phyloP scores from a whole-genome alignment of 2,113 vertebrate genomes.

The Crotophaga sulcirostris region DNA sequence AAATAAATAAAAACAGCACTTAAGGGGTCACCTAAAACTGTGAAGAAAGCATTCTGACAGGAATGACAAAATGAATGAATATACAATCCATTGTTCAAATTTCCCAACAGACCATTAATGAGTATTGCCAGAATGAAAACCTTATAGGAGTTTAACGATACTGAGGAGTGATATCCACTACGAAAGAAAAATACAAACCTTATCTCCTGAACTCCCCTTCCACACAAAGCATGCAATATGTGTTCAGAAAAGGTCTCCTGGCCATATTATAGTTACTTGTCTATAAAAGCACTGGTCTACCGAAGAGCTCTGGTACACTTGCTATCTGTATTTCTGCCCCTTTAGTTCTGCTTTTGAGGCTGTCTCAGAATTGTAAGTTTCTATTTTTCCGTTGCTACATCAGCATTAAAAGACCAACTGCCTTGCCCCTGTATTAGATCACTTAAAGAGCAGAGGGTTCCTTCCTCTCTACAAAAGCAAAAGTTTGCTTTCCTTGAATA shows the following conservation, averaged over 20 bases:
- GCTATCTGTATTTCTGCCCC: neutral
- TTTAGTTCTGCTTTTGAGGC: neutral
- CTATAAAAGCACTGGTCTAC: neutral
- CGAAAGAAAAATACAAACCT: neutral
- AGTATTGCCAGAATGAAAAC: neutral
- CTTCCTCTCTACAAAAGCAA: neutral
- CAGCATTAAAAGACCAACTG: neutral
- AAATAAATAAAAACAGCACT: neutral
- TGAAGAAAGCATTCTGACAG: neutral
- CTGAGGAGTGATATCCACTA: neutral
- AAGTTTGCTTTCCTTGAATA: neutral
- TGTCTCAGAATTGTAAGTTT: neutral
- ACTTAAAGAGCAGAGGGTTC: neutral
- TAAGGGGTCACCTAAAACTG: neutral
- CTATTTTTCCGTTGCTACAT: neutral
- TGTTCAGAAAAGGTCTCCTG: neutral
- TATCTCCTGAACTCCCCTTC: neutral
- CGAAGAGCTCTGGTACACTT: neutral
- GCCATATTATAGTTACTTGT: neutral
- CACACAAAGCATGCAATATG: neutral
- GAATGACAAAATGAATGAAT: neutral
- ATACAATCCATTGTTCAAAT: neutral
- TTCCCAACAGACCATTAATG: neutral
- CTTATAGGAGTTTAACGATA: neutral
- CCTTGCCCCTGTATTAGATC: neutral